These are phyloP conservation scores for Colletes latitarsis DNA, from an alignment of 1,140 invertebrate genomes.

Conservation along the genomic window DNA sequence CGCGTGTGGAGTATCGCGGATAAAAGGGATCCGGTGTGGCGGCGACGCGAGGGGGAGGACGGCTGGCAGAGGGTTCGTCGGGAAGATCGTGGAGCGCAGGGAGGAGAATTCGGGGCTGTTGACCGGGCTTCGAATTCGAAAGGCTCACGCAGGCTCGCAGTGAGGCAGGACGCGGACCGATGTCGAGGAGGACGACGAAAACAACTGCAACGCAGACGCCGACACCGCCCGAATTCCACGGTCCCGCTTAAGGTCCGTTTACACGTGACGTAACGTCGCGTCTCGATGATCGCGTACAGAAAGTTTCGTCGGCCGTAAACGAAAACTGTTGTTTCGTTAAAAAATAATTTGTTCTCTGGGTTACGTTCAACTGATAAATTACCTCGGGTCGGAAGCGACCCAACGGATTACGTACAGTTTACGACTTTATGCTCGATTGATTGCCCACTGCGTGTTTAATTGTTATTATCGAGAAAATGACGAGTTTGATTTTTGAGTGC, in stretches of 20 bases:
- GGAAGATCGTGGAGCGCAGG: neutral
- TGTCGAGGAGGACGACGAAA: slow-evolving; percentile 35
- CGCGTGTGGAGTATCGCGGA: neutral
- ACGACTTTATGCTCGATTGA: too few species aligned
- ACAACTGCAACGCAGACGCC: slow-evolving; percentile 40
- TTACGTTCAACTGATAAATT: too few species aligned
- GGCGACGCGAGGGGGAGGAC: neutral
- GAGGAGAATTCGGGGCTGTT: slow-evolving; percentile 73
- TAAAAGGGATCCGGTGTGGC: slow-evolving; percentile 52
- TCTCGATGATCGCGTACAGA: too few species aligned
- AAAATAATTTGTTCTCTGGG: too few species aligned
- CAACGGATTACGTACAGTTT: too few species aligned
- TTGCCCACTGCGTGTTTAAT: too few species aligned
- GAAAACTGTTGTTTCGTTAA: too few species aligned
- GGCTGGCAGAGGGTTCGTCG: neutral
- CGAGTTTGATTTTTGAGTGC: too few species aligned
- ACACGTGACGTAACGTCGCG: too few species aligned
- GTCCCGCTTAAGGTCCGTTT: slow-evolving; percentile 42
- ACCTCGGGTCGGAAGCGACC: too few species aligned
- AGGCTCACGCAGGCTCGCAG: slow-evolving; percentile 77
- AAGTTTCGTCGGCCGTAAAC: too few species aligned
- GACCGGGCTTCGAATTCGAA: slow-evolving; percentile 72
- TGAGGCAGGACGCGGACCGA: slow-evolving; percentile 78
- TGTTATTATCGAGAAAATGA: too few species aligned
- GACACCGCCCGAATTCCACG: slow-evolving; percentile 57